Evolutionary conservation across 2,888 invertebrate species (phyloP), one percentile per base, ranked within the genome.

Genomic region (Callyntrura guangdongensis): DNA sequence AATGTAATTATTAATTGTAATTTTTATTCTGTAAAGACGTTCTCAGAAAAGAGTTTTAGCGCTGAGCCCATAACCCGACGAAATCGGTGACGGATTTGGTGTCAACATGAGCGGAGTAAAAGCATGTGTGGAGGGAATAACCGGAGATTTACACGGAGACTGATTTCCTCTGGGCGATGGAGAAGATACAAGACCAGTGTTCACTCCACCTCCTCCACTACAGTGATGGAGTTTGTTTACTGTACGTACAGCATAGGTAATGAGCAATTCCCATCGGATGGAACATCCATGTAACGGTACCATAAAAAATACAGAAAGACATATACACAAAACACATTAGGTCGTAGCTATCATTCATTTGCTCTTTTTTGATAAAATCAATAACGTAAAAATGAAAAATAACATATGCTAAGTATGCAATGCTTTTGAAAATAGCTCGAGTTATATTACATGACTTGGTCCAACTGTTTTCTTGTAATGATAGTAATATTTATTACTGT

Each of bases 41-140:
- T 92, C 91, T 94, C 94, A 94, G 92, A 94, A 94, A 77, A 94
- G 93, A 88, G 94, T 93, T 91, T 94, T 94, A 59, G 94, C 93
- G 59, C 93, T 91, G 81, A 94, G 93, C 81, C 93, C 93, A 87
- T 94, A 94, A 87, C 92, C 92, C 67, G 94, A 93, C 36, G 94
- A 93, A 81, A 94, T 93, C 47, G 94, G 93, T 87, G 93, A 93
- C 92, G 94, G 94, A 92, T 94, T 94, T 69, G 93, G 94, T 87
- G 94, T 94, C 91, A 94, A 85, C 94, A 94, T 94, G 90, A 94
- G 92, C 91, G 94, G 94, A 87, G 93, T 94, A 91, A 94, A 94
- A 61, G 93, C 92, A 91, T 94, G 93, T 45, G 93, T 92, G 93
- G 94, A 93, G 91, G 93, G 93, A 93, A 93, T 94, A 47, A 94